Evolutionary conservation across 2,113 vertebrate species (phyloP).

Genomic region (Trematocara zebra): DNA sequence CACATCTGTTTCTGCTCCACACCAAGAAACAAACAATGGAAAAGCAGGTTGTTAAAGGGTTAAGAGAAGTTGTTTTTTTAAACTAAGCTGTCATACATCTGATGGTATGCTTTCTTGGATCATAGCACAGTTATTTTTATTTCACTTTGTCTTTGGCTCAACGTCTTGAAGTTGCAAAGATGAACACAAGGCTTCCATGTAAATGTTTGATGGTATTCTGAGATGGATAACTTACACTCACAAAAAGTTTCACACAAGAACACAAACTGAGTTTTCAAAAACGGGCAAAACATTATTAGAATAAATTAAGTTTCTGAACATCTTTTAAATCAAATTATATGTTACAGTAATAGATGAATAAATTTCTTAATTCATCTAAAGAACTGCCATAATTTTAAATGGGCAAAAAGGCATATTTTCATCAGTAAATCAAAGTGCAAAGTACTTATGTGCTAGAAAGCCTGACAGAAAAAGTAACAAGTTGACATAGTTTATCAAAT

Average conservation of each 20-base stretch:
- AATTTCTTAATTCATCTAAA: neutral
- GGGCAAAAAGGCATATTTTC: no score
- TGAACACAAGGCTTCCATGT: neutral
- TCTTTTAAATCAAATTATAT: neutral
- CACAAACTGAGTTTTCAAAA: neutral
- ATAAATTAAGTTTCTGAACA: neutral
- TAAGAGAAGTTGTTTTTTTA: neutral
- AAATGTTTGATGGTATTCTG: neutral
- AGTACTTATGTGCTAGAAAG: no score
- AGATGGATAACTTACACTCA: neutral
- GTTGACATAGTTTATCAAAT: no score
- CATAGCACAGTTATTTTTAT: neutral
- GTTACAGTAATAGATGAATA: neutral
- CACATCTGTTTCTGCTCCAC: neutral
- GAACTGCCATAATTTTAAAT: no score
- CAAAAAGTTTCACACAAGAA: neutral
- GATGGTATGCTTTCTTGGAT: neutral
- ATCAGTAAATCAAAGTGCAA: no score
- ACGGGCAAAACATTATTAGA: neutral
- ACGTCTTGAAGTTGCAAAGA: neutral
- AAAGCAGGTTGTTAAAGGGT: neutral
- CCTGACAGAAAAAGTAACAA: no score
- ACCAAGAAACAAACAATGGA: neutral
- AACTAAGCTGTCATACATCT: neutral
- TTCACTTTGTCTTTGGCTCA: neutral